phyloP scores from a whole-genome alignment of 92 coral and sea anemone genomes.

The Phenganax stokvisi region DNA sequence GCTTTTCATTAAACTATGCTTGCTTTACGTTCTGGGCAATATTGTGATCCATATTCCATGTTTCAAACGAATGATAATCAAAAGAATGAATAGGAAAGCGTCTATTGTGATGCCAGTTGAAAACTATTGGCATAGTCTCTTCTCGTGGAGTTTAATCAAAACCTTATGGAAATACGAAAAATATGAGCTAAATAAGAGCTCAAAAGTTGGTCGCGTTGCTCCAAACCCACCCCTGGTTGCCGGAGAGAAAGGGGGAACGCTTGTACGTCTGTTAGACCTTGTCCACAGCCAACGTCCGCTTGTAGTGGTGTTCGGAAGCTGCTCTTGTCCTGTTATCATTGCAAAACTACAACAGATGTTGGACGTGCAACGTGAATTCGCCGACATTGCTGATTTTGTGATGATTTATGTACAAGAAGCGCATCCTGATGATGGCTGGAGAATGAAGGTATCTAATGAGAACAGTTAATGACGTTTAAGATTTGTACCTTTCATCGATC shows the following conservation, averaged over 20 bases:
- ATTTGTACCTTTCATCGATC: too few species aligned
- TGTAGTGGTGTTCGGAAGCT: conserved; percentile 41
- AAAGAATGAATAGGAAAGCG: conserved; percentile 53
- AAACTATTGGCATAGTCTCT: conserved; percentile 73
- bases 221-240: conserved; percentile 59
- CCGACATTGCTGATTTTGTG: conserved; percentile 47
- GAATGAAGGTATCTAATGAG: conserved; percentile 23
- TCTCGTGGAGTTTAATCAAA: conserved; percentile 61
- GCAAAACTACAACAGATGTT: conserved; percentile 34
- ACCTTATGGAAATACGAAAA: conserved; percentile 37
- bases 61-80: conserved; percentile 45
- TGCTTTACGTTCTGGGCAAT: conserved; percentile 16
- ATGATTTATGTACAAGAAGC: conserved; percentile 40
- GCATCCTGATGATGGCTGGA: conserved; percentile 46
- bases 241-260: conserved; percentile 38
- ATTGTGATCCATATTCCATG: conserved; percentile 50
- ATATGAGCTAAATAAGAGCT: conserved; percentile 48
- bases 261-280: conserved; percentile 48
- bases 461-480: too few species aligned
- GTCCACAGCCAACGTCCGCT: conserved; percentile 36
- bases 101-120: conserved; percentile 63
- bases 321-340: conserved; percentile 42
- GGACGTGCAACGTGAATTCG: conserved; percentile 20
- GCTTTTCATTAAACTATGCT: conserved; percentile 26
- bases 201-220: conserved; percentile 45